Evolutionary conservation across 2,888 invertebrate species (phyloP).

Genomic region (Melitaea athalia): DNA sequence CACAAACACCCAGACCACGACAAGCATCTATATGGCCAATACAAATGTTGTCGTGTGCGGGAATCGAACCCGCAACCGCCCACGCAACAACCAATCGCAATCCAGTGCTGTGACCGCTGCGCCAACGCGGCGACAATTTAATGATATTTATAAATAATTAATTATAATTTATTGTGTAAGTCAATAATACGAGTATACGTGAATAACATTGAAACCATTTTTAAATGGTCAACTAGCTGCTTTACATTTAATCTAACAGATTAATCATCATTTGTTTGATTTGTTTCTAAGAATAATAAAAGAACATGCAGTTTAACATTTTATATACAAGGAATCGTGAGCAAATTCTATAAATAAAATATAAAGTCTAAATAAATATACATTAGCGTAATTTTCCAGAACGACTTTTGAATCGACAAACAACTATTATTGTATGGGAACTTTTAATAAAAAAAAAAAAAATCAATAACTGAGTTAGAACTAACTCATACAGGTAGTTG

Average conservation of each 20-base stretch:
- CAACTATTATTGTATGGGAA: background rate
- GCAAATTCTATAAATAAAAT: conserved; percentile 21
- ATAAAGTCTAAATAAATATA: conserved; percentile 14
- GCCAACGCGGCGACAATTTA: too few species aligned
- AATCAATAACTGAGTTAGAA: too few species aligned
- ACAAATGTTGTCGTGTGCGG: too few species aligned
- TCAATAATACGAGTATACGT: background rate
- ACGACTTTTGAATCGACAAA: background rate
- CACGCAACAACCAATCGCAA: too few species aligned
- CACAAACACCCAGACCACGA: too few species aligned
- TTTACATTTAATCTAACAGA: background rate
- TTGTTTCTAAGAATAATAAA: conserved; percentile 17
- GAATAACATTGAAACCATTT: background rate
- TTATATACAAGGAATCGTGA: conserved; percentile 17
- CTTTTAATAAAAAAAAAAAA: background rate
- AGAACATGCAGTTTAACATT: conserved; percentile 5
- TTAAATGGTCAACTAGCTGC: background rate
- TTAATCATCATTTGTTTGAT: background rate
- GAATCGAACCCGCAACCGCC: too few species aligned
- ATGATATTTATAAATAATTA: too few species aligned
- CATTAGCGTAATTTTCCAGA: conserved; percentile 25
- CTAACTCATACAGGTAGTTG: too few species aligned
- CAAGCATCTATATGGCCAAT: too few species aligned
- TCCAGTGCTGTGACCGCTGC: too few species aligned
- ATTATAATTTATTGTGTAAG: too few species aligned